phyloP scores from a whole-genome alignment of 2,113 vertebrate genomes.

The Clupea harengus region DNA sequence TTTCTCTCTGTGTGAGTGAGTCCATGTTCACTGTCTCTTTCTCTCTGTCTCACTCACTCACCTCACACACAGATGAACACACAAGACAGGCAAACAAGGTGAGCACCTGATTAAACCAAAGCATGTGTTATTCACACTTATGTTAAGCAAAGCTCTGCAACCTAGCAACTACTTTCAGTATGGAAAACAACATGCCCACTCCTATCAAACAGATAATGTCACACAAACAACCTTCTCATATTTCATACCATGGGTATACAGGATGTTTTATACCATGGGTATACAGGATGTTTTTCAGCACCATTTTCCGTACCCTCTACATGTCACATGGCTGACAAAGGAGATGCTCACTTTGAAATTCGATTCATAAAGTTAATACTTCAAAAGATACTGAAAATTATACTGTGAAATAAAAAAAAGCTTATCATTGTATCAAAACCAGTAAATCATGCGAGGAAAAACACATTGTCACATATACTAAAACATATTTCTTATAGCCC shows the following conservation, averaged over 20 bases:
- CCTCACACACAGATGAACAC: constrained; percentile 6
- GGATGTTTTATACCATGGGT: background rate
- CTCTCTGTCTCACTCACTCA: background rate
- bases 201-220: background rate
- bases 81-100: background rate
- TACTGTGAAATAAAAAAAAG: background rate
- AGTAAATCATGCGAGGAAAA: background rate
- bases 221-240: background rate
- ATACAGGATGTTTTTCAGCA: background rate
- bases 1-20: background rate
- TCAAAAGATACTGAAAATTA: background rate
- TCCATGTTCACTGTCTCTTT: background rate
- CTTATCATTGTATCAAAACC: background rate
- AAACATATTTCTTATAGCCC: background rate
- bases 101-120: background rate
- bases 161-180: constrained; percentile 42
- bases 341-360: no score
- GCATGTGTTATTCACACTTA: constrained; percentile 22
- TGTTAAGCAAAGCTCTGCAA: constrained; percentile 35
- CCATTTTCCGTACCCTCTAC: background rate
- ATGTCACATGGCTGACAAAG: no score
- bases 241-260: background rate
- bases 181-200: no score
- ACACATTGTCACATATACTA: background rate
- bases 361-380: no score